Percentiles rank a stretch among this genome's conserved stretches.
phyloP scores from a whole-genome alignment of 2,797 vertebrate genomes.

The Apogon hyalosoma region DNA sequence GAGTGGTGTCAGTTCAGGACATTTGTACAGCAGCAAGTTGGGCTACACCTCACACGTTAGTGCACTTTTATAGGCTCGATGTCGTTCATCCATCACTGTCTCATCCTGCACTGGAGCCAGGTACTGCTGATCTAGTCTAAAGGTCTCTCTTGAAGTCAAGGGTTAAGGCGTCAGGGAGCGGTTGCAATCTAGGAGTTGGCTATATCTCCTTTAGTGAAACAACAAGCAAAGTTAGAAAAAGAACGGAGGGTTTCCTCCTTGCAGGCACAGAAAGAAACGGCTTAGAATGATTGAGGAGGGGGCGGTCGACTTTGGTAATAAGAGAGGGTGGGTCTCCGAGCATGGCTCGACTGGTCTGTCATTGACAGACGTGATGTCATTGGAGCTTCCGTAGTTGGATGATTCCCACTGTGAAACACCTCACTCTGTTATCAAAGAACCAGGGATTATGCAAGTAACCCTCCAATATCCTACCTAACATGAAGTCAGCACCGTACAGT shows the following conservation, averaged over 20 bases:
- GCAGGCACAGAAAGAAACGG: conserved; percentile 2
- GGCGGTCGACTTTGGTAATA: neutral
- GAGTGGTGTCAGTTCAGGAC: neutral
- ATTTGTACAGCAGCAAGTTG: conserved; percentile 7
- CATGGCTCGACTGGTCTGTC: conserved; percentile 9
- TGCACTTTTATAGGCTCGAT: conserved; percentile 1
- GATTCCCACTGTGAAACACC: conserved; percentile 17
- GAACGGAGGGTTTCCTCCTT: neutral
- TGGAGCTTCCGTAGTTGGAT: neutral
- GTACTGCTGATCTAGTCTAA: no score
- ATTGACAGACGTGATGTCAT: conserved; percentile 2
- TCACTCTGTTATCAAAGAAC: conserved; percentile 14
- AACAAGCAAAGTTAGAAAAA: conserved; percentile 21
- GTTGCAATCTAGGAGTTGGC: conserved; percentile 1
- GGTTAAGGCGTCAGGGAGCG: neutral
- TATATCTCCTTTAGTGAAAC: conserved; percentile 18
- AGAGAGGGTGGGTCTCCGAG: neutral
- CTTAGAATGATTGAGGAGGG: conserved; percentile 1
- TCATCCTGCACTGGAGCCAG: neutral
- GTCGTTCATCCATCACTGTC: neutral
- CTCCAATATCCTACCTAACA: conserved; percentile 79
- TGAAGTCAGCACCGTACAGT: conserved; percentile 92
- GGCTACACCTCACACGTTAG: neutral
- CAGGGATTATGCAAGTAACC: conserved; percentile 2
- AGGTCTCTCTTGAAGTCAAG: no score